Percentiles rank a stretch among this genome's conserved stretches.
Evolutionary conservation across 2,797 vertebrate genomes (phyloP).

Genomic region (Sciurus vulgaris): DNA sequence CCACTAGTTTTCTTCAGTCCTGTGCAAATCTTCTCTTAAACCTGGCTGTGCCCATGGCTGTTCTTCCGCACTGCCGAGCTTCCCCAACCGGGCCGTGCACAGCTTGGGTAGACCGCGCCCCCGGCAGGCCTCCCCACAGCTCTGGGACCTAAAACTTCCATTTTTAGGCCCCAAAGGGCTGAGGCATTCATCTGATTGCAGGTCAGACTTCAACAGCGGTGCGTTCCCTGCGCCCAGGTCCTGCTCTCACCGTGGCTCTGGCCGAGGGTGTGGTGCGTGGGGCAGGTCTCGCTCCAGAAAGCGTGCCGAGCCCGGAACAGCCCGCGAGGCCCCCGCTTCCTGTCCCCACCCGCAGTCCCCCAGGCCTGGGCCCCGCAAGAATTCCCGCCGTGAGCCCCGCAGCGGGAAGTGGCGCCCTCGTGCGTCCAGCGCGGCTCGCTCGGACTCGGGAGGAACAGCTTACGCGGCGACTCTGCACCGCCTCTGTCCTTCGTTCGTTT

Average conservation of each 20-base stretch:
- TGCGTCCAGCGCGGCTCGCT: background rate
- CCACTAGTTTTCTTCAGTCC: background rate
- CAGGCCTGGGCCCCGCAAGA: too few relatives aligned
- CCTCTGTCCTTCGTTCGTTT: background rate
- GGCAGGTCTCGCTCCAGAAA: background rate
- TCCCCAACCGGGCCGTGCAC: too few relatives aligned
- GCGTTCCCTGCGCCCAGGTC: background rate
- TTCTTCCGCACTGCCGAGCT: too few relatives aligned
- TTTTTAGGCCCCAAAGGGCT: background rate
- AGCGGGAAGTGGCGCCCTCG: slow-evolving; percentile 59
- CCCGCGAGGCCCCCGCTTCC: too few relatives aligned
- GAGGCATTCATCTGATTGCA: background rate
- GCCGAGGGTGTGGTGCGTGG: accelerated
- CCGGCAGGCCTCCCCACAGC: background rate
- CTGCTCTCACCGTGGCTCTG: background rate
- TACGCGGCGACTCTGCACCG: too few relatives aligned
- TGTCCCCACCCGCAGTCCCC: background rate
- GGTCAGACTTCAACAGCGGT: background rate
- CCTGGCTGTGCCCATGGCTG: background rate
- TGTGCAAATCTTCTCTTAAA: background rate
- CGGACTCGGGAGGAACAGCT: background rate
- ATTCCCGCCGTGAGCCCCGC: background rate
- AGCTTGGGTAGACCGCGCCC: too few relatives aligned
- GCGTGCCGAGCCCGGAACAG: accelerated
- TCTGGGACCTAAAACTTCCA: background rate